Base-by-base conservation (phyloP, 2,888 invertebrate genomes). In the Rhorus exstirpatorius region DNA sequence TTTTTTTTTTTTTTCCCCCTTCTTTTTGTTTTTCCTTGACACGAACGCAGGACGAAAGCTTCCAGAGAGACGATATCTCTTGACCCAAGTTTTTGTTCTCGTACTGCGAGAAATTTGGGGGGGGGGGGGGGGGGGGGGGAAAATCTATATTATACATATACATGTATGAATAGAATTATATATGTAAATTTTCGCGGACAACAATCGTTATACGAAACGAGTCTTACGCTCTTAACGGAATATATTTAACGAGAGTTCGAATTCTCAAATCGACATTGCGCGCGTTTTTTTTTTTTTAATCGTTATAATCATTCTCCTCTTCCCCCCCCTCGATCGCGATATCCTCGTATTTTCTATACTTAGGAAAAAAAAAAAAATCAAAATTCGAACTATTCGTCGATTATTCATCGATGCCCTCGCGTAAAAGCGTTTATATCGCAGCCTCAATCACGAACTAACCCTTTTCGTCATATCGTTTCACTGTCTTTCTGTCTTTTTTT, bases 1-100 rank as follows among this genome's bases (percentile, higher is more conserved):
- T n/a, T 71, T 53, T 84, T 83, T 72, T 82, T 77, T 61, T 85
- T 83, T 75, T 83, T 70, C n/a, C 8, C 17, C 17, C n/a, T 75
- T 58, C 85, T 83, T 79, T 85, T 75, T 67, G 68, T 53, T 21
- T n/a, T n/a, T n/a, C n/a, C n/a, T n/a, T n/a, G n/a, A n/a, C n/a
- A 24, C 31, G 24, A 17, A 53, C 70, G 79, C 77, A 80, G 74
- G 67, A 72, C 78, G 49, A n/a, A 76, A 74, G 26, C 75, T 76
- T 70, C 51, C 17, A 72, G 21, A 41, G 63, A 70, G 63, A 70
- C 55, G 38, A 17, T 51, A 44, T 53, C 14, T 70, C 53, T 67
- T 35, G 41, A 79, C 55, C 26, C 58, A 24, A 76, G 35, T 35
- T 79, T 60, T 70, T 70, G 63, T 61, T 75, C 79, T 75, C 58